Conservation (phyloP, 30 jellyfish, hydroid and myxozoan genomes). For the Nemopilema nomurai region DNA sequence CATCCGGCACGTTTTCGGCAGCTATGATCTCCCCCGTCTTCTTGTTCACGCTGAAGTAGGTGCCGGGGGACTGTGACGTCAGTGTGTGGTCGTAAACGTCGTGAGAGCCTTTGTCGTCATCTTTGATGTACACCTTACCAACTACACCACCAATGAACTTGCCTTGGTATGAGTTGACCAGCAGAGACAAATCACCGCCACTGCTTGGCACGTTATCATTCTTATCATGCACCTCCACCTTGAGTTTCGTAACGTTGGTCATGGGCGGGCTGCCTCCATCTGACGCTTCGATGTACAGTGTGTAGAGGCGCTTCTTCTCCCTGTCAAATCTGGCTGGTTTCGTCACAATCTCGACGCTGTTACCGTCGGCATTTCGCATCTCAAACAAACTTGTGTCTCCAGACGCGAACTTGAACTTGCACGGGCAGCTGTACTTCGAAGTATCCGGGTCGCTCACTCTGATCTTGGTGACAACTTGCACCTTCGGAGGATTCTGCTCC, state of each 20-base stretch:
- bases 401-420: conserved; percentile 61
- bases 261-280: conserved; percentile 87
- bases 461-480: conserved; percentile 76
- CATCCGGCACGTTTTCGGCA: conserved; percentile 66
- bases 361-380: conserved; percentile 29
- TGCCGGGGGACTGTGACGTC: conserved; percentile 67
- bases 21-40: conserved; percentile 78
- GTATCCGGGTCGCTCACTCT: conserved; percentile 86
- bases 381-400: conserved; percentile 63
- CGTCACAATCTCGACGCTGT: conserved; percentile 59
- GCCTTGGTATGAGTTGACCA: conserved; percentile 82
- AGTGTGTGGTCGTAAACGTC: conserved; percentile 69
- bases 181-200: conserved; percentile 82
- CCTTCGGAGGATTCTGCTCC: conserved; percentile 36
- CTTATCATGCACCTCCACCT: conserved; percentile 83
- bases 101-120: conserved; percentile 75
- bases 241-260: conserved; percentile 69
- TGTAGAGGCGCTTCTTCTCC: conserved; percentile 71
- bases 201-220: conserved; percentile 82
- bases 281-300: conserved; percentile 63
- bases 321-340: conserved; percentile 87
- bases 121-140: conserved; percentile 87
- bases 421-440: conserved; percentile 85
- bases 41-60: conserved; percentile 61
- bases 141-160: conserved; percentile 84